Conservation (phyloP, 2,113 vertebrate genomes). For the Xiphophorus maculatus region DNA sequence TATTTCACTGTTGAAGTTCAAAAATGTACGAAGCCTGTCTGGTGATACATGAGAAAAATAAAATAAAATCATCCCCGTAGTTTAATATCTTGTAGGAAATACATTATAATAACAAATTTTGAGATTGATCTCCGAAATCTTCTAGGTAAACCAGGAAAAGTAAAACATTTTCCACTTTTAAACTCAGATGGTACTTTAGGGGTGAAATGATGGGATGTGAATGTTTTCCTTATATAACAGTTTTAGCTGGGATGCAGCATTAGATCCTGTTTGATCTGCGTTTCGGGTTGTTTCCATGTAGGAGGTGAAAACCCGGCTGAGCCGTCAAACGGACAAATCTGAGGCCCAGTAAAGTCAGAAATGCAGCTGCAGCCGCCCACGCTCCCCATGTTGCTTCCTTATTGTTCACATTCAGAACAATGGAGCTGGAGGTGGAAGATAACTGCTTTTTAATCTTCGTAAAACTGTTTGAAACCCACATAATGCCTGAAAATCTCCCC, state of each 20-base stretch:
- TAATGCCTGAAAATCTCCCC: not conserved
- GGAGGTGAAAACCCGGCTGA: not conserved
- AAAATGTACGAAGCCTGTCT: too few species aligned
- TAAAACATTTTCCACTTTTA: too few species aligned
- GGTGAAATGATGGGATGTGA: too few species aligned
- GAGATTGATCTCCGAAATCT: too few species aligned
- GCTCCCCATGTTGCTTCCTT: not conserved
- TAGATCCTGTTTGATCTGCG: not conserved
- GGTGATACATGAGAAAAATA: too few species aligned
- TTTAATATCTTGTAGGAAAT: too few species aligned
- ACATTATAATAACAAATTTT: too few species aligned
- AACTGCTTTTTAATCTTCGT: not conserved
- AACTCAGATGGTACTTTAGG: too few species aligned
- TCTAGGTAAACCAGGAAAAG: too few species aligned
- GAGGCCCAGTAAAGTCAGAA: not conserved
- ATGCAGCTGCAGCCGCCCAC: not conserved
- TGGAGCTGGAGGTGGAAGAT: not conserved
- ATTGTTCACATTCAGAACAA: not conserved
- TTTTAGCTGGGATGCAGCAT: not conserved
- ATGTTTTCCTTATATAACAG: not conserved
- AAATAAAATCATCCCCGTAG: too few species aligned
- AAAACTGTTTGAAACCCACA: not conserved
- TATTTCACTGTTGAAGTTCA: too few species aligned
- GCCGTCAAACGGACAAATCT: not conserved
- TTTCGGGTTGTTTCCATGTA: not conserved